Evolutionary conservation across 2,797 vertebrate species (phyloP).

Genomic region (Tokudaia tokunoshimensis): DNA sequence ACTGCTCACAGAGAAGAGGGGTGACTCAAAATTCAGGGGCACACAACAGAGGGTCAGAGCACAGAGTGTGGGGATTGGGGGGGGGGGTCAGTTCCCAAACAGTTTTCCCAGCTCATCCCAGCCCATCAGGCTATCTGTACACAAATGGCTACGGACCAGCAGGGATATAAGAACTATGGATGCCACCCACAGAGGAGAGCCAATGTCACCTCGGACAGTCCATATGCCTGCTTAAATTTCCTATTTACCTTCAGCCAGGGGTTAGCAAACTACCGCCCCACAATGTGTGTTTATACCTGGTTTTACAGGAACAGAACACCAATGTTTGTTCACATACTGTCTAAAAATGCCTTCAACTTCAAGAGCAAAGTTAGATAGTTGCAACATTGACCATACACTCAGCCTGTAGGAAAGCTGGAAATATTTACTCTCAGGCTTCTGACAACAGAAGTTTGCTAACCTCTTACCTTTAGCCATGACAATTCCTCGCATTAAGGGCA

Average conservation of each 20-base stretch:
- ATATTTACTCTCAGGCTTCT: slow-evolving; percentile 53
- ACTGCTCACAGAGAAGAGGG: neutral
- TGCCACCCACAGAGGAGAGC: neutral
- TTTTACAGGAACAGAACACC: slow-evolving; percentile 40
- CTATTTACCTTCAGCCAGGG: neutral
- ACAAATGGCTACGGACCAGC: neutral
- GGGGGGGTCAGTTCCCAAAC: neutral
- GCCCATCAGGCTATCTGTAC: neutral
- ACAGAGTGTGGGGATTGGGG: neutral
- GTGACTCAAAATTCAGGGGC: neutral
- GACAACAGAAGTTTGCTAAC: neutral
- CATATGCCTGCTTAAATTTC: neutral
- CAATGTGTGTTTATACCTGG: neutral
- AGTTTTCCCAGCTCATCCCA: neutral
- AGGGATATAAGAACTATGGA: no score
- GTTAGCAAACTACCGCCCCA: neutral
- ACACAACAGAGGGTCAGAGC: neutral
- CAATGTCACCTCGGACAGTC: neutral
- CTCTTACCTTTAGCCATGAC: slow-evolving; percentile 21
- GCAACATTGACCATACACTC: neutral
- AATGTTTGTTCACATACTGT: neutral
- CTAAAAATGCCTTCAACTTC: slow-evolving; percentile 7
- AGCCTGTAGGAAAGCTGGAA: slow-evolving; percentile 1
- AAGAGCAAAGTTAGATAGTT: neutral
- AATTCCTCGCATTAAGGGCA: neutral